phyloP scores from a whole-genome alignment of 2,113 vertebrate genomes.

The Eolophus roseicapilla region DNA sequence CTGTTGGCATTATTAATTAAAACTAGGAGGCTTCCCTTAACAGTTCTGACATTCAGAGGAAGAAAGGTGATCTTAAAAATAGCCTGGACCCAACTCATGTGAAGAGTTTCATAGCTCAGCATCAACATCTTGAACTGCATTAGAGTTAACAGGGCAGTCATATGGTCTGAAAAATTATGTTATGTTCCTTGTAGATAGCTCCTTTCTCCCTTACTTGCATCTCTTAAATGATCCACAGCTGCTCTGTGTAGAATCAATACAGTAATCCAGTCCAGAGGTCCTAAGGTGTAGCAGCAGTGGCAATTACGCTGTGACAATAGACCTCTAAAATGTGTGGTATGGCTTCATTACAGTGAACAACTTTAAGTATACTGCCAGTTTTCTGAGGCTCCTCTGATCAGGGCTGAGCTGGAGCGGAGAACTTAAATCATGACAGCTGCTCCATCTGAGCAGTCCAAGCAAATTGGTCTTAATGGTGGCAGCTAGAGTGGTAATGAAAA shows the following conservation, averaged over 20 bases:
- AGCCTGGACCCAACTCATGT: neutral
- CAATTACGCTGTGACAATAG: conserved; percentile 29
- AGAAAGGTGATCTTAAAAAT: neutral
- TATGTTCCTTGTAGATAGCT: neutral
- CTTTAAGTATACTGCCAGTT: neutral
- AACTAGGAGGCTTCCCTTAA: neutral
- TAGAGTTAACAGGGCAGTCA: neutral
- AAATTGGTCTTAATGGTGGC: neutral
- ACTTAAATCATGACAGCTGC: conserved; percentile 3
- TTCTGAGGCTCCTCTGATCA: neutral
- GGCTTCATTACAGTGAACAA: conserved; percentile 23
- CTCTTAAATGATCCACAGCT: conserved; percentile 11
- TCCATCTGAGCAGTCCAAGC: neutral
- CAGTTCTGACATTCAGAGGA: neutral
- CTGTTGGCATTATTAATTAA: neutral
- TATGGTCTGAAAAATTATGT: neutral
- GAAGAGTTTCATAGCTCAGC: neutral
- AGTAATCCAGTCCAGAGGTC: conserved; percentile 7
- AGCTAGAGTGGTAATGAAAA: neutral
- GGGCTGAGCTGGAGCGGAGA: neutral
- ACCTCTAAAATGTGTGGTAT: neutral
- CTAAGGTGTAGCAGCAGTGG: conserved; percentile 13
- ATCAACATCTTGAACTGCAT: neutral
- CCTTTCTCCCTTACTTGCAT: neutral
- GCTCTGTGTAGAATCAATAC: conserved; percentile 28